Percentiles rank a stretch among this genome's conserved stretches.
phyloP scores from a whole-genome alignment of 2,888 invertebrate genomes.

The Oscheius sp. region DNA sequence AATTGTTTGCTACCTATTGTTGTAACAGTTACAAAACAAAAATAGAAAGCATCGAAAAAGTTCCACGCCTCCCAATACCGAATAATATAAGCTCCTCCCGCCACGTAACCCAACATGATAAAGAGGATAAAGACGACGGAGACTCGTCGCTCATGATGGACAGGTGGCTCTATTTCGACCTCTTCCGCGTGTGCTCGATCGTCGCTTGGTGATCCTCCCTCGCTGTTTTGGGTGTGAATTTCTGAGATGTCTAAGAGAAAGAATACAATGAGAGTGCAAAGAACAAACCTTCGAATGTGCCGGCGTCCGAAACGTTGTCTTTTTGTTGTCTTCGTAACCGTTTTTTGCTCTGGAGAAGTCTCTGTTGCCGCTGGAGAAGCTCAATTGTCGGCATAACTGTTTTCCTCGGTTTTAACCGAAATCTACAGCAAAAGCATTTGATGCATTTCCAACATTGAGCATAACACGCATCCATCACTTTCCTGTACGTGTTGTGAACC shows the following conservation, averaged over 20 bases:
- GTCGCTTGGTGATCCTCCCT: constrained; percentile 37
- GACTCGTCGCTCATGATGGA: constrained; percentile 64
- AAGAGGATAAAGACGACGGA: constrained; percentile 70
- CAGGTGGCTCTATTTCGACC: constrained; percentile 21
- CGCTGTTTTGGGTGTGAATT: constrained; percentile 63
- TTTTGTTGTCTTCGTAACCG: constrained; percentile 42
- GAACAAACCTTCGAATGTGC: constrained; percentile 69
- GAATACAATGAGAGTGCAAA: too few relatives aligned
- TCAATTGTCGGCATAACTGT: constrained; percentile 53
- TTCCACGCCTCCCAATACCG: constrained; percentile 70
- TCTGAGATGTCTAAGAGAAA: constrained; percentile 65
- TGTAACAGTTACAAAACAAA: constrained; percentile 71
- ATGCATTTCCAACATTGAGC: constrained; percentile 49
- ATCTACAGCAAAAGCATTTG: constrained; percentile 54
- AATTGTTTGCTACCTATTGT: constrained; percentile 68
- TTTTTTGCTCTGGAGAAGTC: constrained; percentile 40
- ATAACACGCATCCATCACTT: constrained; percentile 44
- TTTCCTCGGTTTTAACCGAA: constrained; percentile 37
- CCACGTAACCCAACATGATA: constrained; percentile 71
- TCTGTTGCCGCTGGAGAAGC: constrained; percentile 52
- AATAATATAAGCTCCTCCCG: constrained; percentile 69
- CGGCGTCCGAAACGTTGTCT: constrained; percentile 63
- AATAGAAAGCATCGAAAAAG: constrained; percentile 71
- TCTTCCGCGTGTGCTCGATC: constrained; percentile 46
- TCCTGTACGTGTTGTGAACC: constrained; percentile 62